These are phyloP conservation scores for Pseudoatta argentina DNA, from an alignment of 1,140 invertebrate species.

Conservation along the genomic window DNA sequence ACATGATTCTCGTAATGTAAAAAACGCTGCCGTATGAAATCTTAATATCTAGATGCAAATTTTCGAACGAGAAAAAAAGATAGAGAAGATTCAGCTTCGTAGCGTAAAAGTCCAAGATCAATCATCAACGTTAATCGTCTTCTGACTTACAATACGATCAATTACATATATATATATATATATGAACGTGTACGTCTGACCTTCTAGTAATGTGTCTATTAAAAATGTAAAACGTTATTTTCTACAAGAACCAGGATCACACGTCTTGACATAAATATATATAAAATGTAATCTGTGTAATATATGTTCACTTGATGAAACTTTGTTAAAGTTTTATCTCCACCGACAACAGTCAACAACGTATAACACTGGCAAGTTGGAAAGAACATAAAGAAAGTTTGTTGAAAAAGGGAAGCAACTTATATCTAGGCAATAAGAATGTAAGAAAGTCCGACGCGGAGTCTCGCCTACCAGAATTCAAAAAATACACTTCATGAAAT, in stretches of 20 bases:
- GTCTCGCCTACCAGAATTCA: slow-evolving; percentile 54
- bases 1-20: slow-evolving; percentile 42
- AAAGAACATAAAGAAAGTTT: slow-evolving; percentile 28
- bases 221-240: slow-evolving; percentile 61
- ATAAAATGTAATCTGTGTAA: slow-evolving; percentile 48
- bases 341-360: neutral
- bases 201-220: slow-evolving; percentile 41
- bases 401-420: slow-evolving; percentile 26
- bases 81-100: slow-evolving; percentile 62
- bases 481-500: slow-evolving; percentile 47
- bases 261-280: slow-evolving; percentile 44
- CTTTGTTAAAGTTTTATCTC: slow-evolving; percentile 67
- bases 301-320: slow-evolving; percentile 51
- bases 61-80: slow-evolving; percentile 37
- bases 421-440: slow-evolving; percentile 69
- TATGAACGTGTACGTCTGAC: slow-evolving; percentile 40
- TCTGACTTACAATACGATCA: slow-evolving; percentile 63
- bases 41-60: slow-evolving; percentile 64
- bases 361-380: slow-evolving; percentile 9
- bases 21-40: slow-evolving; percentile 63
- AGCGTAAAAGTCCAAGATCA: slow-evolving; percentile 69
- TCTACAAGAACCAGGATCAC: slow-evolving; percentile 47
- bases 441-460: slow-evolving; percentile 60
- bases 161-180: slow-evolving; percentile 2
- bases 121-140: slow-evolving; percentile 66